Conservation (phyloP, 2,888 invertebrate genomes). For the Himalopsyche japonica region DNA sequence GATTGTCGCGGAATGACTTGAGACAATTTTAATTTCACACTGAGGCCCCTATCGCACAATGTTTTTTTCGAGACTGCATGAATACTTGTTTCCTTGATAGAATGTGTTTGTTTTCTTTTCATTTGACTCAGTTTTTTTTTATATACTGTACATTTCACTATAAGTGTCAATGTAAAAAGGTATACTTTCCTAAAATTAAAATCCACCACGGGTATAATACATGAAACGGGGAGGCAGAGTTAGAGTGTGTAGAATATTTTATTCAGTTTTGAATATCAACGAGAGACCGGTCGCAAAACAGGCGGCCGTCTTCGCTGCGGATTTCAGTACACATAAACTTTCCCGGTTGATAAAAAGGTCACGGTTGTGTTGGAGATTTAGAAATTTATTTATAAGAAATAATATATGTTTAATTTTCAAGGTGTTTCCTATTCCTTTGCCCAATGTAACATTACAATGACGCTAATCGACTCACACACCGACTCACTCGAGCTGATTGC, state of each 20-base stretch:
- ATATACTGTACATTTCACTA: slow-evolving; percentile 29
- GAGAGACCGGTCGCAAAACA: not conserved
- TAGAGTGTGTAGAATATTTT: slow-evolving; percentile 14
- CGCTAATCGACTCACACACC: slow-evolving; percentile 1
- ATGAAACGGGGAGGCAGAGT: slow-evolving; percentile 30
- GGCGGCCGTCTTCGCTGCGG: not conserved
- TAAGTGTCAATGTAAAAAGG: slow-evolving; percentile 21
- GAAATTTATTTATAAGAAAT: not conserved
- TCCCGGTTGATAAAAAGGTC: not conserved
- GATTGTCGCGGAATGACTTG: slow-evolving; percentile 40
- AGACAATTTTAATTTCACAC: slow-evolving; percentile 35
- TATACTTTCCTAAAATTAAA: slow-evolving; percentile 20
- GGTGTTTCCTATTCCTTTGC: slow-evolving; percentile 28
- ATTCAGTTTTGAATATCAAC: not conserved
- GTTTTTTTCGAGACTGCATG: slow-evolving; percentile 40
- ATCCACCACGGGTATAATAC: slow-evolving; percentile 25
- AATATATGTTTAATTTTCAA: slow-evolving; percentile 16
- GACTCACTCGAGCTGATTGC: slow-evolving; percentile 34
- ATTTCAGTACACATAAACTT: too few species aligned
- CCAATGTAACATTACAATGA: not conserved
- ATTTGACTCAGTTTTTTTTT: slow-evolving; percentile 29
- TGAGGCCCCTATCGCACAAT: slow-evolving; percentile 38
- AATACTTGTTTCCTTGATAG: slow-evolving; percentile 39
- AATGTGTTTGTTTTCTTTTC: slow-evolving; percentile 38
- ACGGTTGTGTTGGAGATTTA: not conserved